Conservation (phyloP, 2,113 vertebrate genomes). For the Aythya baeri region DNA sequence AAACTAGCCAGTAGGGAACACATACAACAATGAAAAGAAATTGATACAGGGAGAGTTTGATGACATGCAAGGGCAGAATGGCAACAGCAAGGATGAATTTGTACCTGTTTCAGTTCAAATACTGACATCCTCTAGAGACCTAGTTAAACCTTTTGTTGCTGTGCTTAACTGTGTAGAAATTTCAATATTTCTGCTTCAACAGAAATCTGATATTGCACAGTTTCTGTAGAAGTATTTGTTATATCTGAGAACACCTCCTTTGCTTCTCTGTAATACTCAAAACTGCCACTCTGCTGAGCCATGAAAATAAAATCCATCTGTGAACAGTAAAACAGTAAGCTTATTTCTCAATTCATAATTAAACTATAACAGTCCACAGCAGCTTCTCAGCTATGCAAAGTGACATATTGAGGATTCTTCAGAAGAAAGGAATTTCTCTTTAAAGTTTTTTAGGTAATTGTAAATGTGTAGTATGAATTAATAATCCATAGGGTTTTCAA, state of each 20-base stretch:
- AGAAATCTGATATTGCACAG: background rate
- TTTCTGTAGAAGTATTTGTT: background rate
- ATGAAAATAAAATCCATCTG: background rate
- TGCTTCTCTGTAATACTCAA: background rate
- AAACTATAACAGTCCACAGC: background rate
- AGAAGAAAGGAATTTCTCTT: background rate
- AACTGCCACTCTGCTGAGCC: background rate
- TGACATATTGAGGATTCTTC: background rate
- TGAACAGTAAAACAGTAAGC: background rate
- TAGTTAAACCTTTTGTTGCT: background rate
- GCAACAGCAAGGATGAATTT: background rate
- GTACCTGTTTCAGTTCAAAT: background rate
- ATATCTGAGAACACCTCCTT: background rate
- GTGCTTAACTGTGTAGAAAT: background rate
- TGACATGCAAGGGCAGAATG: background rate
- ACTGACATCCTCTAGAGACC: background rate
- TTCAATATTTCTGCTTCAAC: conserved; percentile 11
- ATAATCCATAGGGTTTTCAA: background rate
- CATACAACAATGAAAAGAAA: background rate
- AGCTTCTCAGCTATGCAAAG: background rate
- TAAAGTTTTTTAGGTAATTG: background rate
- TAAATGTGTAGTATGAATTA: background rate
- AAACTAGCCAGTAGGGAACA: background rate
- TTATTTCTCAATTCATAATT: background rate
- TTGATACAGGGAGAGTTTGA: background rate